phyloP scores from a whole-genome alignment of 1,140 invertebrate genomes.

The Dreissena polymorpha region DNA sequence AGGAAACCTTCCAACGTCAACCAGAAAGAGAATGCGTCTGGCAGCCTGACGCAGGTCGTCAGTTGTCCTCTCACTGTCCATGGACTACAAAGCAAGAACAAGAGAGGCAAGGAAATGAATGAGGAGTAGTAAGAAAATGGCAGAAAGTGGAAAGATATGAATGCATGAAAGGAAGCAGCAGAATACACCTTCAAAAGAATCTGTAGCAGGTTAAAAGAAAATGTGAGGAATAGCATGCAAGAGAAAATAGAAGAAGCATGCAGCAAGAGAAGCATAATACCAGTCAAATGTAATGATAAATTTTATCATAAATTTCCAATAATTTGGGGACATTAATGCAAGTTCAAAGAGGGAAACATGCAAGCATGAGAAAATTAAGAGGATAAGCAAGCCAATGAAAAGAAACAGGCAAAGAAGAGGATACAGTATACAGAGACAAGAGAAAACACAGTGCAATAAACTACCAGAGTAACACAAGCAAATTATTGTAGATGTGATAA shows the following conservation, averaged over 20 bases:
- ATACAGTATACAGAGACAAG: neutral
- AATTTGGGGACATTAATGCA: neutral
- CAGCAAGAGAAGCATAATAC: too few species aligned
- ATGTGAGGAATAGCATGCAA: neutral
- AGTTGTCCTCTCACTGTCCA: neutral
- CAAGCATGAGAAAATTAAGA: neutral
- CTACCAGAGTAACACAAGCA: too few species aligned
- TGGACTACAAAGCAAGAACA: constrained; percentile 8
- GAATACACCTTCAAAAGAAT: too few species aligned
- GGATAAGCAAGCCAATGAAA: neutral
- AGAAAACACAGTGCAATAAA: too few species aligned
- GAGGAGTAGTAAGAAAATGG: constrained; percentile 10
- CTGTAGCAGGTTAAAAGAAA: neutral
- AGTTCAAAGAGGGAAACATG: neutral
- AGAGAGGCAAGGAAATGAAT: neutral
- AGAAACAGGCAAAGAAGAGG: neutral
- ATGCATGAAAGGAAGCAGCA: too few species aligned
- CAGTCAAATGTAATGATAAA: neutral
- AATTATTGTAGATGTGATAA: too few species aligned
- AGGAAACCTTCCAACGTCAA: constrained; percentile 16
- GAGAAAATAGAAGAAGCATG: neutral
- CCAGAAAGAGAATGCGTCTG: constrained; percentile 32
- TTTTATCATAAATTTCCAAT: neutral
- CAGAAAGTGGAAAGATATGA: neutral
- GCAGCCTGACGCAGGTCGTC: constrained; percentile 2